Percentiles rank a stretch among this genome's conserved stretches.
These are phyloP conservation scores for Tylochromis polylepis DNA, from an alignment of 2,113 vertebrate genomes.

Conservation along the genomic window DNA sequence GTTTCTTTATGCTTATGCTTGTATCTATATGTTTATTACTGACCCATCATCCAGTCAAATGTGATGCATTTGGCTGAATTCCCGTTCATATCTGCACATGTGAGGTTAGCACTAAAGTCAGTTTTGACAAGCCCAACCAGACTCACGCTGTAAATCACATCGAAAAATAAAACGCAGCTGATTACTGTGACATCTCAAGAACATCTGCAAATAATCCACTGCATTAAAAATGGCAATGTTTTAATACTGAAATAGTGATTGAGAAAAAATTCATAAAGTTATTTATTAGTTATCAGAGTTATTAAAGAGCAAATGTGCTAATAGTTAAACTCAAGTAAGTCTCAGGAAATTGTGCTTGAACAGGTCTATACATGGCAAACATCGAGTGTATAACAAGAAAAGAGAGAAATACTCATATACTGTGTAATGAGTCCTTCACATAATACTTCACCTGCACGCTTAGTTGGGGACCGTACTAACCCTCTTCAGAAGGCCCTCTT, in stretches of 20 bases:
- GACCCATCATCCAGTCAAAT: not conserved
- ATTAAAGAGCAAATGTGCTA: not conserved
- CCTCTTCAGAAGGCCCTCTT: not conserved
- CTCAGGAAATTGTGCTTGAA: not conserved
- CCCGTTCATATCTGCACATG: not conserved
- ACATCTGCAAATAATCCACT: no score
- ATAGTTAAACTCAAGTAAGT: not conserved
- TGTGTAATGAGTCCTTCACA: not conserved
- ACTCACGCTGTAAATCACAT: not conserved
- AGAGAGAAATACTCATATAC: not conserved
- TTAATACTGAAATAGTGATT: not conserved
- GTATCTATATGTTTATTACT: not conserved
- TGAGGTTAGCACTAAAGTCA: not conserved
- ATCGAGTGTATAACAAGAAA: not conserved
- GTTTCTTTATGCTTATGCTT: not conserved
- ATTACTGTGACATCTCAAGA: not conserved
- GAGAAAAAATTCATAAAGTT: not conserved
- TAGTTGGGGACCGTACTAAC: not conserved
- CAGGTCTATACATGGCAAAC: not conserved
- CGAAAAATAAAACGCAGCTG: not conserved
- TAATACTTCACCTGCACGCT: not conserved
- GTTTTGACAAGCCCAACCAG: not conserved
- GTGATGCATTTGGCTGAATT: not conserved
- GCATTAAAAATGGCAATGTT: not conserved
- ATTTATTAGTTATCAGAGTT: not conserved